Conservation (phyloP, 2,797 vertebrate genomes). For the Thunnus albacares region DNA sequence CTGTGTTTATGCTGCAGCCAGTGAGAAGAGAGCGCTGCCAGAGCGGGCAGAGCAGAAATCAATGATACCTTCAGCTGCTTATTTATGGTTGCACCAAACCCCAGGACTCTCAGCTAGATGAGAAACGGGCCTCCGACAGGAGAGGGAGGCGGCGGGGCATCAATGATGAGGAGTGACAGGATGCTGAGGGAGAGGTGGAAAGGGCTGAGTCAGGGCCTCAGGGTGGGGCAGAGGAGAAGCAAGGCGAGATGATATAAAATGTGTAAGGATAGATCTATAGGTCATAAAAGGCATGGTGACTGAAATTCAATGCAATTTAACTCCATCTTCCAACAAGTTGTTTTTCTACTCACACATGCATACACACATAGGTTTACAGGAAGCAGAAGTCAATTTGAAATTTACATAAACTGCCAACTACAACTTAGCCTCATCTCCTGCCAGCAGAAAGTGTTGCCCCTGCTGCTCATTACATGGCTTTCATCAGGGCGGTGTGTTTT, state of each 20-base stretch:
- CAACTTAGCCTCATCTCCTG: neutral
- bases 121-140: slow-evolving; percentile 56
- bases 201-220: slow-evolving; percentile 55
- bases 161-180: slow-evolving; percentile 42
- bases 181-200: slow-evolving; percentile 44
- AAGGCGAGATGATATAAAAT: neutral
- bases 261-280: slow-evolving; percentile 21
- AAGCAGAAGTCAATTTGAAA: neutral
- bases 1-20: slow-evolving; percentile 70
- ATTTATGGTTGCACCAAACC: slow-evolving; percentile 85
- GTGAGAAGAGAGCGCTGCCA: slow-evolving; percentile 45
- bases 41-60: slow-evolving; percentile 74
- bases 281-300: slow-evolving; percentile 7
- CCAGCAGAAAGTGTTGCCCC: neutral
- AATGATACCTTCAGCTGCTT: slow-evolving; percentile 77
- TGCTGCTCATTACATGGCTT: neutral
- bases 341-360: neutral
- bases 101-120: slow-evolving; percentile 58
- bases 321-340: slow-evolving; percentile 3
- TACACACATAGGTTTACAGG: neutral
- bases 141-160: slow-evolving; percentile 19
- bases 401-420: neutral
- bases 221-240: slow-evolving; percentile 23
- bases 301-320: slow-evolving; percentile 15
- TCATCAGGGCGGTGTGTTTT: slow-evolving; percentile 7